A percentile compares a stretch with the other conserved stretches of the same genome.
Evolutionary conservation across 2,113 vertebrate genomes (phyloP).

Genomic region (Poeciliopsis occidentalis): DNA sequence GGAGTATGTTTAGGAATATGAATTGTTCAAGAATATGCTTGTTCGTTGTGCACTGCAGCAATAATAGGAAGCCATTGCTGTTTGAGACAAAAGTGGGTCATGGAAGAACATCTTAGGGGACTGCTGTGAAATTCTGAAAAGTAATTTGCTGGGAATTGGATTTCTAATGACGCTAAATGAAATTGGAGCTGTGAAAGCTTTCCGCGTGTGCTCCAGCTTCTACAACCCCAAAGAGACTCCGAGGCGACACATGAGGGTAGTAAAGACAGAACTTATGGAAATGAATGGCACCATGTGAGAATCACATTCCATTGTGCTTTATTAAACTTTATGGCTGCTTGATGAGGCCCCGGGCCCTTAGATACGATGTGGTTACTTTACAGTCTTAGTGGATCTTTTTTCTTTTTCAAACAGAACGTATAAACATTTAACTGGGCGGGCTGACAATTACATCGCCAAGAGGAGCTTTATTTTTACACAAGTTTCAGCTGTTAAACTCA

Average conservation of each 20-base stretch:
- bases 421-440: slow-evolving; percentile 38
- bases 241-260: slow-evolving; percentile 49
- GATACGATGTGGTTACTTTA: slow-evolving; percentile 62
- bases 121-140: slow-evolving; percentile 73
- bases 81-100: slow-evolving; percentile 69
- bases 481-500: slow-evolving; percentile 15
- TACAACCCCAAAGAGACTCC: slow-evolving; percentile 55
- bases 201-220: slow-evolving; percentile 47
- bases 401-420: slow-evolving; percentile 27
- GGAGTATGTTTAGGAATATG: background rate
- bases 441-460: slow-evolving; percentile 10
- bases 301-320: slow-evolving; percentile 72
- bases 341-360: slow-evolving; percentile 55
- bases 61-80: slow-evolving; percentile 9
- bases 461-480: background rate
- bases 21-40: slow-evolving; percentile 24
- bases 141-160: slow-evolving; percentile 78
- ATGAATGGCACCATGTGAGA: slow-evolving; percentile 62
- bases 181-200: slow-evolving; percentile 72
- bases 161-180: slow-evolving; percentile 78
- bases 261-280: slow-evolving; percentile 70
- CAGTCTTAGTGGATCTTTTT: slow-evolving; percentile 30
- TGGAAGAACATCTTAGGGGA: slow-evolving; percentile 64
- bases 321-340: slow-evolving; percentile 64
- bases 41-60: slow-evolving; percentile 13